Conservation (phyloP, 2,797 vertebrate species). For the Ctenosaura bakeri region DNA sequence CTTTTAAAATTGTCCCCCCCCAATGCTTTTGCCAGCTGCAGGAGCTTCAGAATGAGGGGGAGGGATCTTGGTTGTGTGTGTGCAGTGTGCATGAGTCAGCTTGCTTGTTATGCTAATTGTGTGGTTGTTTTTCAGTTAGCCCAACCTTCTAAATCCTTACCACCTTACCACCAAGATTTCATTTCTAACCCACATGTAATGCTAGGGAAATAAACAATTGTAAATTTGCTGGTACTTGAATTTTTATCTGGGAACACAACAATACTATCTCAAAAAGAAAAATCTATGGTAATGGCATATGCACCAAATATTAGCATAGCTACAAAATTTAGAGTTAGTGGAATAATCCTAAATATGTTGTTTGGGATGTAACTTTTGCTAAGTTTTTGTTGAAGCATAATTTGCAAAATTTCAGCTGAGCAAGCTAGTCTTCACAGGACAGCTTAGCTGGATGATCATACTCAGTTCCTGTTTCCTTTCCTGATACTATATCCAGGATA, state of each 20-base stretch:
- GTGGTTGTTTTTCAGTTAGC: constrained; percentile 1
- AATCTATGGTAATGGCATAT: background rate
- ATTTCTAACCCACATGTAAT: background rate
- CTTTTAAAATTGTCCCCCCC: background rate
- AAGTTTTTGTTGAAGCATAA: no score
- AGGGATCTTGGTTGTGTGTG: background rate
- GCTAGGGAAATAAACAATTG: background rate
- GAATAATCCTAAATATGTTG: no score
- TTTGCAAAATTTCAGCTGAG: background rate
- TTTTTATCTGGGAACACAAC: background rate
- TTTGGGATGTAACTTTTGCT: background rate
- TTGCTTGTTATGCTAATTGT: background rate
- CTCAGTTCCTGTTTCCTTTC: background rate
- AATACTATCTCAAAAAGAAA: background rate
- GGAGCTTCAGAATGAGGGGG: background rate
- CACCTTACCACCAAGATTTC: no score
- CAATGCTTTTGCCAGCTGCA: background rate
- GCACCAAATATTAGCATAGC: background rate
- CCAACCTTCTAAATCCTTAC: background rate
- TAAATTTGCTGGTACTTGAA: background rate
- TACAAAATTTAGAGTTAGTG: background rate
- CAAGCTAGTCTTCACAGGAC: background rate
- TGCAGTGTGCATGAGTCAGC: background rate
- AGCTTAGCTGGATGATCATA: no score
- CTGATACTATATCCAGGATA: background rate